Percentiles rank a stretch among this genome's conserved stretches.
Evolutionary conservation across 2,113 vertebrate genomes (phyloP).

Genomic region (Phoenicopterus ruber): DNA sequence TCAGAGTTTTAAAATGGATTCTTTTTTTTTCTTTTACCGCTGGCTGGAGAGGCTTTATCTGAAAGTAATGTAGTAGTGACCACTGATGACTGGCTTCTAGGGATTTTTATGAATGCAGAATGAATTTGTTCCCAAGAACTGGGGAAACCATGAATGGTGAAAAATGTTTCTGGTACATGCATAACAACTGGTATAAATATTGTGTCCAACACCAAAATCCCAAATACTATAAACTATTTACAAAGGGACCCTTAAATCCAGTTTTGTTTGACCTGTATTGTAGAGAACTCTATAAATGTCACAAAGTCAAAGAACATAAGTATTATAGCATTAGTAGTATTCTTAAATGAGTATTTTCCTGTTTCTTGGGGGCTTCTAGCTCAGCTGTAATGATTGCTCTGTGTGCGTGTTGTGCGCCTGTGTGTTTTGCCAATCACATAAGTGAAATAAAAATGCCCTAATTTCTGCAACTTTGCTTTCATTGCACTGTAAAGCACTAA

Average conservation of each 20-base stretch:
- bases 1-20: not conserved
- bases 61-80: not conserved
- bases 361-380: conserved; percentile 5
- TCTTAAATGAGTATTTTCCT: conserved; percentile 14
- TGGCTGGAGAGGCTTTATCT: not conserved
- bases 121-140: conserved; percentile 6
- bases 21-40: not conserved
- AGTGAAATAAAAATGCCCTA: conserved; percentile 32
- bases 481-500: conserved; percentile 38
- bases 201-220: not conserved
- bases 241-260: not conserved
- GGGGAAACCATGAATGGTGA: not conserved
- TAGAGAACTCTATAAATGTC: not conserved
- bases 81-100: not conserved
- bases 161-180: not conserved
- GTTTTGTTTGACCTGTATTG: not conserved
- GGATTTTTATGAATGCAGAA: not conserved
- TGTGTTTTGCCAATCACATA: conserved; percentile 10
- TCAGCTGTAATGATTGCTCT: not conserved
- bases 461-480: conserved; percentile 54
- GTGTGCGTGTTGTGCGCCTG: not conserved
- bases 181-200: not conserved
- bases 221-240: not conserved
- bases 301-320: not conserved
- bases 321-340: not conserved